These are phyloP conservation scores for Amblyraja radiata DNA, from an alignment of 2,797 vertebrate genomes.

Conservation along the genomic window DNA sequence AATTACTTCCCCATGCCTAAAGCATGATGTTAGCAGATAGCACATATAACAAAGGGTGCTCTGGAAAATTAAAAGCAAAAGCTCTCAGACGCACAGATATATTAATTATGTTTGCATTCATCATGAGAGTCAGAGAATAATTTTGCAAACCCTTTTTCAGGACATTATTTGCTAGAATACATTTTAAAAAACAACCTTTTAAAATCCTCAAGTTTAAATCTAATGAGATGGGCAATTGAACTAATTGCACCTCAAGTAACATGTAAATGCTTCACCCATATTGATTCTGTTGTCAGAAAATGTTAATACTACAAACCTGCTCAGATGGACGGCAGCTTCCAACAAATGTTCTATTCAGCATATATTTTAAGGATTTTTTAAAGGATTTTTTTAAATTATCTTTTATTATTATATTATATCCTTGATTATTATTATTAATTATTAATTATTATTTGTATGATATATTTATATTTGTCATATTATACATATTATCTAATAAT, in stretches of 20 bases:
- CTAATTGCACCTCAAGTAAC: background rate
- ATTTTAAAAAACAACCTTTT: background rate
- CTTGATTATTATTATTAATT: no score
- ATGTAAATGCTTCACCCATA: background rate
- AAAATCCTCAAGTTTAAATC: background rate
- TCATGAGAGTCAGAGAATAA: background rate
- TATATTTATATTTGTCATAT: no score
- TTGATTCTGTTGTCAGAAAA: slow-evolving; percentile 11
- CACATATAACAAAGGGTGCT: background rate
- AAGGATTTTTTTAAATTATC: no score
- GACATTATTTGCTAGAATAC: background rate
- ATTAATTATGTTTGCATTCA: background rate
- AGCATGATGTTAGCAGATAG: background rate
- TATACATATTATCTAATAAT: no score
- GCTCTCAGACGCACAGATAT: background rate
- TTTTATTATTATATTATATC: no score
- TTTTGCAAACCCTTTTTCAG: background rate
- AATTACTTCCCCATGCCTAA: background rate
- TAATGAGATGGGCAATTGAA: background rate
- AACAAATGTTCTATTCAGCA: background rate
- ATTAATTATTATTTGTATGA: no score
- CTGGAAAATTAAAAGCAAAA: background rate
- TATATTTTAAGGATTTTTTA: background rate
- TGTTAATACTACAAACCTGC: background rate
- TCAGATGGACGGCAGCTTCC: background rate